Conservation (phyloP, 92 coral and sea anemone genomes). For the Actinernus sp. region DNA sequence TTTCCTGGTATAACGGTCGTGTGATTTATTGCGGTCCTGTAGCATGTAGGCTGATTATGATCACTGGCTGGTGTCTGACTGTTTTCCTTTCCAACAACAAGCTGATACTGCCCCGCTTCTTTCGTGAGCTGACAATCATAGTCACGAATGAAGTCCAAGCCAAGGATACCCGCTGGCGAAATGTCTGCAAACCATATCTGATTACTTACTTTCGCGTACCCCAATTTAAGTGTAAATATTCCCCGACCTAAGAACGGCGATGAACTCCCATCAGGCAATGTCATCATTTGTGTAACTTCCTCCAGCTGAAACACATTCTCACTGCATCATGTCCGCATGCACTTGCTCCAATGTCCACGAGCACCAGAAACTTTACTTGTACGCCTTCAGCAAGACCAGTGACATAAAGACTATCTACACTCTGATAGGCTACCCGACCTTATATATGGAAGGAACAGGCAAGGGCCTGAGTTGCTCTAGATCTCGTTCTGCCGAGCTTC, state of each 20-base stretch:
- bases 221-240: constrained; percentile 3
- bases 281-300: constrained; percentile 19
- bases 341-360: no score
- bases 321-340: no score
- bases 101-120: no score
- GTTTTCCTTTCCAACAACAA: no score
- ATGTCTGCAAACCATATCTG: constrained; percentile 40
- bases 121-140: no score
- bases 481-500: constrained; percentile 1
- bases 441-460: no score
- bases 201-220: constrained; percentile 2
- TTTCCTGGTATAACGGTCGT: constrained; percentile 39
- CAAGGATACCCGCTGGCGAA: constrained; percentile 46
- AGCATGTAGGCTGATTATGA: constrained; percentile 1
- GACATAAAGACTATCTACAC: constrained; percentile 11
- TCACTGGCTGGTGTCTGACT: background rate
- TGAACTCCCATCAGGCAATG: constrained; percentile 43
- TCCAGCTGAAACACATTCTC: no score
- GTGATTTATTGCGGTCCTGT: constrained; percentile 6
- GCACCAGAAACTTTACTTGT: constrained; percentile 48
- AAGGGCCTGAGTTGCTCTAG: no score
- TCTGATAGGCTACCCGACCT: background rate
- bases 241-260: constrained; percentile 41
- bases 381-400: constrained; percentile 16
- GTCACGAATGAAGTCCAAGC: constrained; percentile 16